Evolutionary conservation across 2,888 invertebrate species (phyloP).

Genomic region (Leucoptera coffeella): DNA sequence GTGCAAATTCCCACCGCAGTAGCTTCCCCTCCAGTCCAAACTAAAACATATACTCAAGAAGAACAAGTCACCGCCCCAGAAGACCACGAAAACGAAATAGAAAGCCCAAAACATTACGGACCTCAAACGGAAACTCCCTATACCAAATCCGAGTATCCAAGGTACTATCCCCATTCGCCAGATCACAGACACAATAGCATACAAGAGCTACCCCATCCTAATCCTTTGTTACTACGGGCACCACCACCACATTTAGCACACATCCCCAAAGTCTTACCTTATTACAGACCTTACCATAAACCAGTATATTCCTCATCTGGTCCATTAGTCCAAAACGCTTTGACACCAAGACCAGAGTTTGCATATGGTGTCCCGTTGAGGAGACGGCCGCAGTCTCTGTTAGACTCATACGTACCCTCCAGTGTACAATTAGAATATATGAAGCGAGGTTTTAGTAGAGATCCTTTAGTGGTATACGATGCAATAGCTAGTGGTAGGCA

Average conservation of each 20-base stretch:
- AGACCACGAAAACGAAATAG: constrained; percentile 16
- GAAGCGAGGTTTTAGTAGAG: constrained; percentile 33
- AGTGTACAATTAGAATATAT: constrained; percentile 43
- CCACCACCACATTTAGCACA: constrained; percentile 26
- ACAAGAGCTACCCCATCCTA: constrained; percentile 27
- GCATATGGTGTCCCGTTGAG: constrained; percentile 17
- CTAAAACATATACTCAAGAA: constrained; percentile 1
- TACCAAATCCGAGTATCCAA: constrained; percentile 17
- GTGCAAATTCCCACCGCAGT: constrained; percentile 20
- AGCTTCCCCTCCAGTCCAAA: constrained; percentile 15
- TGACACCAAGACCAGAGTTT: constrained; percentile 17
- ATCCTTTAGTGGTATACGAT: constrained; percentile 33
- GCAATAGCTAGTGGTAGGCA: constrained; percentile 27
- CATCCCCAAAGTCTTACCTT: constrained; percentile 30
- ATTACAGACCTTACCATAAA: constrained; percentile 25
- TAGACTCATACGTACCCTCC: constrained; percentile 58
- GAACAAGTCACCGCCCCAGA: constrained; percentile 18
- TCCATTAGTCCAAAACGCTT: constrained; percentile 13
- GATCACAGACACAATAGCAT: constrained; percentile 18
- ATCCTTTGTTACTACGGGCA: constrained; percentile 22
- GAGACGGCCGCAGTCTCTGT: constrained; percentile 39
- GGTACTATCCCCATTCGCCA: constrained; percentile 25
- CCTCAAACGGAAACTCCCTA: constrained; percentile 20
- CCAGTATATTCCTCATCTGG: constrained; percentile 22
- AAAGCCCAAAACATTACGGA: constrained; percentile 16